These are phyloP conservation scores for Riparia riparia DNA, from an alignment of 2,113 vertebrate species.

Conservation along the genomic window DNA sequence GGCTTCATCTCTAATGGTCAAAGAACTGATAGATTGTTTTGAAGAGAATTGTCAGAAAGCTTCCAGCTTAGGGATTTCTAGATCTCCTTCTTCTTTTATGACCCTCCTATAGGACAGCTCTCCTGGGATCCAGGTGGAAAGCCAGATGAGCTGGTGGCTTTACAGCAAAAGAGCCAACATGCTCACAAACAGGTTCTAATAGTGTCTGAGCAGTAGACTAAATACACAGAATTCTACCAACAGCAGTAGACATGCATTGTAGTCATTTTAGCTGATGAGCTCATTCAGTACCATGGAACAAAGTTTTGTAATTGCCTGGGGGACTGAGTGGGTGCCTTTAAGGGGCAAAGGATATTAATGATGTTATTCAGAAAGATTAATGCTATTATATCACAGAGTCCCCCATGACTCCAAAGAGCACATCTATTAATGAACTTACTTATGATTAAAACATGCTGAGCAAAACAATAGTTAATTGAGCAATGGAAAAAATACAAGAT, in stretches of 20 bases:
- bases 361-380: conserved; percentile 55
- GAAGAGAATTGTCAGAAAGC: not conserved
- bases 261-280: conserved; percentile 38
- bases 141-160: not conserved
- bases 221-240: conserved; percentile 14
- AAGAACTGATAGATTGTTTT: not conserved
- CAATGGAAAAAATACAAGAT: conserved; percentile 59
- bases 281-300: not conserved
- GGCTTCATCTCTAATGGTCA: not conserved
- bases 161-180: not conserved
- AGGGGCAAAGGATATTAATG: conserved; percentile 50
- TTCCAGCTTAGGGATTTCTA: not conserved
- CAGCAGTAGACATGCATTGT: not conserved
- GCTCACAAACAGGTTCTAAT: not conserved
- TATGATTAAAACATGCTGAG: conserved; percentile 57
- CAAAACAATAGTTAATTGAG: conserved; percentile 66
- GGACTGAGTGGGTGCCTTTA: conserved; percentile 3
- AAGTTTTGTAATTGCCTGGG: conserved; percentile 40
- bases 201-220: not conserved
- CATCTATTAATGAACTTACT: conserved; percentile 55
- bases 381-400: not conserved
- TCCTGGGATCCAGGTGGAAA: not conserved
- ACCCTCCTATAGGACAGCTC: not conserved
- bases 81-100: not conserved
- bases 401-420: conserved; percentile 5